A percentile compares a stretch with the other conserved stretches of the same genome.
Evolutionary conservation across 2,888 invertebrate genomes (phyloP).

Genomic region (Lasioglossum villosulum): DNA sequence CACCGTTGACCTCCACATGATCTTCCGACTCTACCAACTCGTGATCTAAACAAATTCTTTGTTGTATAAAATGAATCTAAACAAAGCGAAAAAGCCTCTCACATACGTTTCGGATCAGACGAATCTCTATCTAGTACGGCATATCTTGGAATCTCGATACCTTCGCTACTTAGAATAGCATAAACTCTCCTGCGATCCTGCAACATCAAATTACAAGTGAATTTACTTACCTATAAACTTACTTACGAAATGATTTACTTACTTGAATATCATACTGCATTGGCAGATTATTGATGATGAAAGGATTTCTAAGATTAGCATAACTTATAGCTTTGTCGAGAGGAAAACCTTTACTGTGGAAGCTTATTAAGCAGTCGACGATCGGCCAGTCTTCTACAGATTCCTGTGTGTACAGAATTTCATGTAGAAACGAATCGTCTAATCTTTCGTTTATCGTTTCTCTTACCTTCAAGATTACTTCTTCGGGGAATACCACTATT

Average conservation of each 20-base stretch:
- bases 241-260: conserved; percentile 66
- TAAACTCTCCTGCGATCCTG: conserved; percentile 97
- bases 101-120: conserved; percentile 94
- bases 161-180: conserved; percentile 95
- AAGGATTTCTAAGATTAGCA: conserved; percentile 96
- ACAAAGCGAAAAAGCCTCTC: not conserved
- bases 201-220: conserved; percentile 28
- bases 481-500: conserved; percentile 97
- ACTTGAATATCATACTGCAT: conserved; percentile 99
- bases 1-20: conserved; percentile 98
- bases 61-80: conserved; percentile 48
- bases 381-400: conserved; percentile 99
- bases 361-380: conserved; percentile 98
- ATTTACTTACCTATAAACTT: too few species aligned
- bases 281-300: conserved; percentile 98
- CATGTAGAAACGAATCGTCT: conserved; percentile 1
- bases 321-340: conserved; percentile 99
- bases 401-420: conserved; percentile 86
- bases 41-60: conserved; percentile 88
- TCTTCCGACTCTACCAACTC: conserved; percentile 98
- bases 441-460: not conserved
- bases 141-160: conserved; percentile 98
- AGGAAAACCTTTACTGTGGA: conserved; percentile 99
- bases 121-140: conserved; percentile 98
- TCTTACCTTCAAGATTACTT: conserved; percentile 95